Percentiles rank a stretch among this genome's conserved stretches.
These are phyloP conservation scores for Xylota sylvarum DNA, from an alignment of 2,888 invertebrate species.

Conservation along the genomic window DNA sequence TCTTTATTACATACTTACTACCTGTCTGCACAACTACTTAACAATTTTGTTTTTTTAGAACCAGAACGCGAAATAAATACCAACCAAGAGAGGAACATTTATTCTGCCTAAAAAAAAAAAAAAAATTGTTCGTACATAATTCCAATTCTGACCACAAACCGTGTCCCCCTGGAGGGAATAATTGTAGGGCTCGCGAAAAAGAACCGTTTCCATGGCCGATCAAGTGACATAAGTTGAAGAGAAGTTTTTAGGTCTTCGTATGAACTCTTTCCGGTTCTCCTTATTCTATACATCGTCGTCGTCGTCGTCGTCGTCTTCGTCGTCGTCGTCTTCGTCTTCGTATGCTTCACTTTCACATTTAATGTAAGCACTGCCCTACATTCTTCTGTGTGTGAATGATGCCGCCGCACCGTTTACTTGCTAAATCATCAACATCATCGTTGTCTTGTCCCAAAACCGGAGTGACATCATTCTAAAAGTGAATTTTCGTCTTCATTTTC, in stretches of 20 bases:
- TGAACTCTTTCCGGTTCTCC: slow-evolving; percentile 73
- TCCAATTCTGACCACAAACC: slow-evolving; percentile 46
- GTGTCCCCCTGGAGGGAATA: slow-evolving; percentile 5
- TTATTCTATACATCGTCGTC: slow-evolving; percentile 16
- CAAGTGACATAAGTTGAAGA: slow-evolving; percentile 70
- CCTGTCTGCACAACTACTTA: slow-evolving; percentile 59
- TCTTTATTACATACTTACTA: slow-evolving; percentile 46
- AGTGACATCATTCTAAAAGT: slow-evolving; percentile 77
- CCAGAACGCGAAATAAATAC: slow-evolving; percentile 60
- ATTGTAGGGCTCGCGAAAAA: slow-evolving; percentile 63
- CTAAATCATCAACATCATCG: slow-evolving; percentile 60
- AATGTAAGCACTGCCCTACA: slow-evolving; percentile 75
- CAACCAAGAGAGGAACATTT: slow-evolving; percentile 45
- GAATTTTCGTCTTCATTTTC: slow-evolving; percentile 77
- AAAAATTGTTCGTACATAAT: slow-evolving; percentile 26
- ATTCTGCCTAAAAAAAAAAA: slow-evolving; percentile 17
- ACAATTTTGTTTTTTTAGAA: slow-evolving; percentile 37
- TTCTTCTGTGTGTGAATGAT: slow-evolving; percentile 68
- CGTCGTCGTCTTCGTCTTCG: slow-evolving; percentile 10
- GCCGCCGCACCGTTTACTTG: slow-evolving; percentile 53
- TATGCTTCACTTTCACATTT: slow-evolving; percentile 75
- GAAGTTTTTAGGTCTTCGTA: slow-evolving; percentile 61
- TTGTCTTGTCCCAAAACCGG: slow-evolving; percentile 44
- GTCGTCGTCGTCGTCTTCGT: slow-evolving; percentile 9
- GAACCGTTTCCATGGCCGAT: slow-evolving; percentile 66